Conservation (phyloP, 2,113 vertebrate genomes). For the Cebus imitator region DNA sequence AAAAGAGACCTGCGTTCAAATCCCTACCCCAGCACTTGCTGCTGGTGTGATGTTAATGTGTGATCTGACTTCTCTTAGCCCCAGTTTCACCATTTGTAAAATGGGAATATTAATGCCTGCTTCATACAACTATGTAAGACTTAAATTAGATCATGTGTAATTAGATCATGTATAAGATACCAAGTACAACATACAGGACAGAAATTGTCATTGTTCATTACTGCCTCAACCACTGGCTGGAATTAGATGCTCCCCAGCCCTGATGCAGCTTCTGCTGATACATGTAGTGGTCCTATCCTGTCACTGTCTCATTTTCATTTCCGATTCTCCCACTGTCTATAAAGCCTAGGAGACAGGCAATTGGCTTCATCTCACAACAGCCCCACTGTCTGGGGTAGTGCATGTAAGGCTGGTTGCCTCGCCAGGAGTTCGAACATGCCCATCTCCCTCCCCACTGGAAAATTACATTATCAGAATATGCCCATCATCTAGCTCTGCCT, state of each 20-base stretch:
- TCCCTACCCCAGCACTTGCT: neutral
- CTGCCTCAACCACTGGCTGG: neutral
- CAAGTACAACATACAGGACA: neutral
- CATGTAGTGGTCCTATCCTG: neutral
- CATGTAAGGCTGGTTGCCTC: neutral
- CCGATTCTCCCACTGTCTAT: neutral
- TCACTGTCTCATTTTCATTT: neutral
- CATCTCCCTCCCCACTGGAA: too few species aligned
- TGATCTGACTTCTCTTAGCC: neutral
- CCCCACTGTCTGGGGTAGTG: rapidly evolving
- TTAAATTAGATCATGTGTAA: rapidly evolving
- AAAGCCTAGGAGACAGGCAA: neutral
- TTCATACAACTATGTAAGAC: neutral
- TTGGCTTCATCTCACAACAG: neutral
- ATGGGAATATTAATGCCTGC: neutral
- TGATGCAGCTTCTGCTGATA: neutral
- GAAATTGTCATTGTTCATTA: neutral
- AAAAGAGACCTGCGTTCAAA: neutral
- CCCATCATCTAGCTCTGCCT: too few species aligned
- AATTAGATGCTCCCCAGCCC: neutral
- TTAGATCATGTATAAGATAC: neutral
- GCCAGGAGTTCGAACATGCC: too few species aligned
- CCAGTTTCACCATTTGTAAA: neutral
- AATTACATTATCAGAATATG: too few species aligned
- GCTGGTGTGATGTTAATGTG: rapidly evolving